These are phyloP conservation scores for Miichthys miiuy DNA, from an alignment of 2,797 vertebrate species.

Conservation along the genomic window DNA sequence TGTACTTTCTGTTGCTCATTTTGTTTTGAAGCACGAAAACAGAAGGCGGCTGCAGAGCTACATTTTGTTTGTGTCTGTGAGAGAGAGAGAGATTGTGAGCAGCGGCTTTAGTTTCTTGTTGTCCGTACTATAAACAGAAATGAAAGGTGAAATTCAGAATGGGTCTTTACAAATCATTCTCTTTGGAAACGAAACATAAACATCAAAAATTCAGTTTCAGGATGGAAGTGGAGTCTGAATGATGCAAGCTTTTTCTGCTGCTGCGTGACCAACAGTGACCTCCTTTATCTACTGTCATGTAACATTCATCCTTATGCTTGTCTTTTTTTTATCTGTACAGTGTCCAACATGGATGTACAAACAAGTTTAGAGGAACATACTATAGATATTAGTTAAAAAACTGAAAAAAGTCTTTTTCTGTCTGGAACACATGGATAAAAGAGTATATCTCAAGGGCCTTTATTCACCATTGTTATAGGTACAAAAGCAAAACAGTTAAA, in stretches of 20 bases:
- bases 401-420: background rate
- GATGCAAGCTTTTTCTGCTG: background rate
- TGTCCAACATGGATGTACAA: background rate
- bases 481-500: background rate
- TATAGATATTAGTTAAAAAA: background rate
- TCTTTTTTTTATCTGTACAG: no score
- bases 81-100: background rate
- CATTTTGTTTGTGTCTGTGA: background rate
- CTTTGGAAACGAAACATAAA: background rate
- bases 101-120: no score
- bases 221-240: background rate
- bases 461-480: background rate
- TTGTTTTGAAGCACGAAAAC: background rate
- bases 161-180: background rate
- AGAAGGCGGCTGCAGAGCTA: background rate
- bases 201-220: background rate
- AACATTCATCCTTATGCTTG: background rate
- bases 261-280: background rate
- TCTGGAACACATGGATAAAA: background rate
- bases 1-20: background rate
- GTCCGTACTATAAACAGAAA: background rate
- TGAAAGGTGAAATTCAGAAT: background rate
- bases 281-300: slow-evolving; percentile 7
- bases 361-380: background rate
- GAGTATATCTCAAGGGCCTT: background rate